A percentile compares a stretch with the other conserved stretches of the same genome.
These are phyloP conservation scores for Chorisops tibialis DNA, from an alignment of 2,888 invertebrate genomes.

Conservation along the genomic window DNA sequence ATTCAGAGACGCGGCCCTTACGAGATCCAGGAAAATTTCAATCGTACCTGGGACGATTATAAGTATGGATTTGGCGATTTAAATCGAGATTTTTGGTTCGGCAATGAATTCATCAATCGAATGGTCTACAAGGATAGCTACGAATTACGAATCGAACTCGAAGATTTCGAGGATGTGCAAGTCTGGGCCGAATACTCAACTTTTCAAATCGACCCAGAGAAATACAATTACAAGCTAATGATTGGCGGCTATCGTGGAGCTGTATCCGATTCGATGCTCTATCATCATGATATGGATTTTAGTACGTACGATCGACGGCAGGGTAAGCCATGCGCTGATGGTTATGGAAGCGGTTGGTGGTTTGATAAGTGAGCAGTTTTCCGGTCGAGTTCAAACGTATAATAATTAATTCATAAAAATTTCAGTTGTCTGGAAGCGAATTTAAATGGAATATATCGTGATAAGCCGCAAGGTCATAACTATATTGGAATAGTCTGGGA, in stretches of 20 bases:
- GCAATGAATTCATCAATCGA: conserved; percentile 57
- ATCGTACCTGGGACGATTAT: conserved; percentile 57
- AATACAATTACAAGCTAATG: conserved; percentile 51
- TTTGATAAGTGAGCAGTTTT: conserved; percentile 53
- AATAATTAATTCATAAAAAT: conserved; percentile 27
- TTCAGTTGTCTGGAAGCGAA: conserved; percentile 59
- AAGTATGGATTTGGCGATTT: conserved; percentile 58
- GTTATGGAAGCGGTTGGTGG: conserved; percentile 62
- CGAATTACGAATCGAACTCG: conserved; percentile 54
- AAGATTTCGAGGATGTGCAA: conserved; percentile 53
- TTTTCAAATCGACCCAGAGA: conserved; percentile 51
- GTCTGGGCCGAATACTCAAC: conserved; percentile 56
- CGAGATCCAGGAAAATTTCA: conserved; percentile 53
- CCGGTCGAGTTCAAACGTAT: conserved; percentile 1
- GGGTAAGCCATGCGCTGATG: conserved; percentile 56
- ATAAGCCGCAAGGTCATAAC: conserved; percentile 50
- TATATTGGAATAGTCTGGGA: conserved; percentile 60
- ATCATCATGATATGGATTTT: conserved; percentile 55
- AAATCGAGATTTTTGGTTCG: conserved; percentile 59
- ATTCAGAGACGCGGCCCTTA: conserved; percentile 53
- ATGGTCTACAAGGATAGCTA: conserved; percentile 50
- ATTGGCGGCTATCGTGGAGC: conserved; percentile 56
- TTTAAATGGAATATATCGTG: conserved; percentile 56
- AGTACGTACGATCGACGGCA: conserved; percentile 50
- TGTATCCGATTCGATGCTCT: conserved; percentile 55